phyloP scores from a whole-genome alignment of 2,797 vertebrate species.

The Cyclura pinguis region DNA sequence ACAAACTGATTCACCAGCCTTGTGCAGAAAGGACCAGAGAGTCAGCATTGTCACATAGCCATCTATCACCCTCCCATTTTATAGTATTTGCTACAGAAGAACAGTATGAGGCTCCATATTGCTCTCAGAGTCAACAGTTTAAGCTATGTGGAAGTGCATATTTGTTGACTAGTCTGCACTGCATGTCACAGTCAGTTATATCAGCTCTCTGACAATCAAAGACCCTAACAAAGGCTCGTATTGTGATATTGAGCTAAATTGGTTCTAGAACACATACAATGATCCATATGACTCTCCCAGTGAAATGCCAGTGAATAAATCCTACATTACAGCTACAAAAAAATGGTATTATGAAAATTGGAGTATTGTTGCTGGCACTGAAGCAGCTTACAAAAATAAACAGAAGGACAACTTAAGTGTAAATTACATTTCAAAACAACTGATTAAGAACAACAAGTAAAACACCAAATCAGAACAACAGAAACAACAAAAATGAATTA shows the following conservation, averaged over 20 bases:
- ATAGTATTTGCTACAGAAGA: neutral
- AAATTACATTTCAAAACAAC: neutral
- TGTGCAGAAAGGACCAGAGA: too few relatives aligned
- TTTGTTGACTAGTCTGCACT: neutral
- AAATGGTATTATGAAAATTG: neutral
- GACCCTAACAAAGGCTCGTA: neutral
- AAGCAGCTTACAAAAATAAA: neutral
- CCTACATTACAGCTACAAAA: neutral
- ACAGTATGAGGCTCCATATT: neutral
- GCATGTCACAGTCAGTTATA: conserved; percentile 3
- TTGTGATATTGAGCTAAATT: neutral
- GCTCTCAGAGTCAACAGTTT: neutral
- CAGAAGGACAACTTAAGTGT: neutral
- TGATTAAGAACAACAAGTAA: neutral
- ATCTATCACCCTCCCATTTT: neutral
- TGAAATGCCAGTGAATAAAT: neutral
- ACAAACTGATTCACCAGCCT: too few relatives aligned
- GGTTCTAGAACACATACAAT: neutral
- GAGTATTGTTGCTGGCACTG: neutral
- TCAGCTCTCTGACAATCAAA: neutral
- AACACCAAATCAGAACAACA: neutral
- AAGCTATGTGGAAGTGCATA: neutral
- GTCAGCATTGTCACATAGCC: neutral
- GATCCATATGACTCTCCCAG: neutral
- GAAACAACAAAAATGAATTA: neutral